Evolutionary conservation across 2,113 vertebrate species (phyloP), one percentile per base, ranked within the genome.

Genomic region (Anthoscopus minutus): DNA sequence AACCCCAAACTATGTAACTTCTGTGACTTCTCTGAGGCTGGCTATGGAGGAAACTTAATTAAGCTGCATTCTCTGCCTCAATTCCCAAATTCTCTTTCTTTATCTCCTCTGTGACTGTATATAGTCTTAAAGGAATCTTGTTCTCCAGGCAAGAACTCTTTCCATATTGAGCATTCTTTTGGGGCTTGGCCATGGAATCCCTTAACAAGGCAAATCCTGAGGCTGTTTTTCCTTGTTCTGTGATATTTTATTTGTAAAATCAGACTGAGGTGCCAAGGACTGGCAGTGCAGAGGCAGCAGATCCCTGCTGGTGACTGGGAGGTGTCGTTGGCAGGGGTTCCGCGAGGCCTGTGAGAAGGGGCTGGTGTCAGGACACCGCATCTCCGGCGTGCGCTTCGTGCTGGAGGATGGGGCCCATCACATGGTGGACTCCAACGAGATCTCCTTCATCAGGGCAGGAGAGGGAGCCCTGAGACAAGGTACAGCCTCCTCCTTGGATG

Each of bases 381-480:
- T 99, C 56, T 99, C 99, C 1, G 99, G 99, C 1, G 77, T 99
- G 10, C 58, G 98, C 7, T 99, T 99, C 27, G 40, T 99, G 54
- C 92, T 99, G 73, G 98, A 99, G 4, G 99, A 99, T 6, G 99
- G 99, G 4, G 99, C 98, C 0, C 92, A 98, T 74, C 99, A 99
- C 97, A 98, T 99, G 98, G 99, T 99, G 47, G 99, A 99, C 92
- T 99, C 99, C 12, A 99, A 99, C 13, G 99, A 99, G 90, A 96
- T 99, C 64, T 98, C 99, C 58, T 99, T 99, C 97, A 98, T 99
- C 92, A 98, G 99, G 19, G 99, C 99, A 11, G 99, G 98, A 89
- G 99, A 99, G 97, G 99, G 99, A 20, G 99, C 99, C 58, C 88
- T 99, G 5, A 99, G 98, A 91, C 99, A 99, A 98, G 99, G 99